A percentile compares a stretch with the other conserved stretches of the same genome.
Conservation (phyloP, 2,888 invertebrate species). For the Sepioteuthis lessoniana region DNA sequence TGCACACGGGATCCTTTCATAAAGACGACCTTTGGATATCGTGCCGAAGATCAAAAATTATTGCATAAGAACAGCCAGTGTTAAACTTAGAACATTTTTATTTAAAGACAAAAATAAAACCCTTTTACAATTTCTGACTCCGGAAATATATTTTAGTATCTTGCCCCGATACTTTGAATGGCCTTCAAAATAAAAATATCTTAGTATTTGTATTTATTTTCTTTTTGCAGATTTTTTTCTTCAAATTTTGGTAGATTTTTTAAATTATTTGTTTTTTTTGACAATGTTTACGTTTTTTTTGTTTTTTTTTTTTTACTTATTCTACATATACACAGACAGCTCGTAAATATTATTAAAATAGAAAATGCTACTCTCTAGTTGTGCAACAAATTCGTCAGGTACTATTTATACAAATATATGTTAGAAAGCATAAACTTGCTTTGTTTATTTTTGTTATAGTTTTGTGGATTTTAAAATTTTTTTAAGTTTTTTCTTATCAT, state of each 20-base stretch:
- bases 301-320: slow-evolving; percentile 46
- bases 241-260: slow-evolving; percentile 53
- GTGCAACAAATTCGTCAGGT: slow-evolving; percentile 58
- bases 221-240: slow-evolving; percentile 51
- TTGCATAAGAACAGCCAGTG: slow-evolving; percentile 47
- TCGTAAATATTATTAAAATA: slow-evolving; percentile 67
- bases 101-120: slow-evolving; percentile 72
- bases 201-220: slow-evolving; percentile 54
- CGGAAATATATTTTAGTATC: slow-evolving; percentile 67
- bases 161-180: slow-evolving; percentile 56
- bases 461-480: slow-evolving; percentile 40
- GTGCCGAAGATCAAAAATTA: slow-evolving; percentile 47
- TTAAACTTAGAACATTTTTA: slow-evolving; percentile 49
- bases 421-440: slow-evolving; percentile 55
- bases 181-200: slow-evolving; percentile 65
- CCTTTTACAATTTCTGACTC: slow-evolving; percentile 64
- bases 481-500: slow-evolving; percentile 50
- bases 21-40: neutral
- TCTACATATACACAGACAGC: slow-evolving; percentile 57
- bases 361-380: slow-evolving; percentile 64
- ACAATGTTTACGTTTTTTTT: slow-evolving; percentile 46
- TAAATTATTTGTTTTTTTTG: slow-evolving; percentile 35
- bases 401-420: slow-evolving; percentile 57
- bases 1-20: slow-evolving; percentile 33
- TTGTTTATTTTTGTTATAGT: slow-evolving; percentile 41